These are phyloP conservation scores for Cyprinodon brontotheroides DNA, from an alignment of 2,113 vertebrate genomes.

Conservation along the genomic window DNA sequence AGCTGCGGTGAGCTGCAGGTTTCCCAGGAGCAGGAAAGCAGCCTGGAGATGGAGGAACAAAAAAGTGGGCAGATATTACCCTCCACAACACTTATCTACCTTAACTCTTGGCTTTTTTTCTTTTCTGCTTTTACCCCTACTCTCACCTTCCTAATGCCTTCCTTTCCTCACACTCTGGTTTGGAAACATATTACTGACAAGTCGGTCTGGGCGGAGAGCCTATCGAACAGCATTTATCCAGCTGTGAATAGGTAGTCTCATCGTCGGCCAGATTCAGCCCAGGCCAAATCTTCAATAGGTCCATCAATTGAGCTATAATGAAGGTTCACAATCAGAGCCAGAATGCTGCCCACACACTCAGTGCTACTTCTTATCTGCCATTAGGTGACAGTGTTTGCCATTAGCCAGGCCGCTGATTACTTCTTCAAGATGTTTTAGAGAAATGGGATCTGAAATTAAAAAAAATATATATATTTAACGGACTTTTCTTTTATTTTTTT, in stretches of 20 bases:
- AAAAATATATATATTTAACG: background rate
- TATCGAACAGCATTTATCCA: slow-evolving; percentile 68
- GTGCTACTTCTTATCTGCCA: slow-evolving; percentile 39
- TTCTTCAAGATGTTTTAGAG: background rate
- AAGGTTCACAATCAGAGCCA: slow-evolving; percentile 52
- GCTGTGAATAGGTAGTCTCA: slow-evolving; percentile 59
- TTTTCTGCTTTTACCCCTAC: slow-evolving; percentile 16
- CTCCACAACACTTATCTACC: slow-evolving; percentile 50
- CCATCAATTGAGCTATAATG: slow-evolving; percentile 68
- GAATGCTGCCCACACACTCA: slow-evolving; percentile 42
- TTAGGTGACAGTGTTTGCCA: slow-evolving; percentile 39
- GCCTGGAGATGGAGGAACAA: slow-evolving; percentile 20
- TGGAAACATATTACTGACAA: slow-evolving; percentile 63
- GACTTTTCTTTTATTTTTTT: background rate
- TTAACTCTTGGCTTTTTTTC: slow-evolving; percentile 32
- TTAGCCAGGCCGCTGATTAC: slow-evolving; percentile 21
- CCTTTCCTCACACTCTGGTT: slow-evolving; percentile 29
- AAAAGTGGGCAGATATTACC: slow-evolving; percentile 31
- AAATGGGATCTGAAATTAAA: background rate
- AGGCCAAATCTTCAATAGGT: slow-evolving; percentile 62
- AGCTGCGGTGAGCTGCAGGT: slow-evolving; percentile 21
- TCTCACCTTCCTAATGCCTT: slow-evolving; percentile 29
- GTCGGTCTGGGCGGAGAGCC: slow-evolving; percentile 65
- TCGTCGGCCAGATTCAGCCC: slow-evolving; percentile 51
- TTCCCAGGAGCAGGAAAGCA: slow-evolving; percentile 30